phyloP scores from a whole-genome alignment of 2,888 invertebrate genomes.

The Harpagoxenus sublaevis region DNA sequence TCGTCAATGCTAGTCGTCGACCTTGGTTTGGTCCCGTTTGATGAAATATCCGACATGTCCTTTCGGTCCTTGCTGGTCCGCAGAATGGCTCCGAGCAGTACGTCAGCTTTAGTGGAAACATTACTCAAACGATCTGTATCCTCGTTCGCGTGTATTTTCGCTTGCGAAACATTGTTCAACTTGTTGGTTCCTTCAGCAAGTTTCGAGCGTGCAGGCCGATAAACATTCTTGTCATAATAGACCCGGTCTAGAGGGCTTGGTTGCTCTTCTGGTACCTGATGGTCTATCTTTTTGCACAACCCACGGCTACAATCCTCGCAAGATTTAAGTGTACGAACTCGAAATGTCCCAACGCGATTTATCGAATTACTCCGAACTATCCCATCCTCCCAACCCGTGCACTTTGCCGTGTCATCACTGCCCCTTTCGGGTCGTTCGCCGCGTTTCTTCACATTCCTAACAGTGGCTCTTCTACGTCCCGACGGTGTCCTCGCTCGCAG shows the following conservation, averaged over 20 bases:
- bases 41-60: constrained; percentile 72
- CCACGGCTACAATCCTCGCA: constrained; percentile 69
- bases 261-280: constrained; percentile 55
- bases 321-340: constrained; percentile 44
- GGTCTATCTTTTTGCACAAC: constrained; percentile 67
- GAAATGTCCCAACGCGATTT: constrained; percentile 5
- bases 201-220: constrained; percentile 61
- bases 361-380: not conserved
- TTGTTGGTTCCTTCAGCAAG: constrained; percentile 27
- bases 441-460: constrained; percentile 73
- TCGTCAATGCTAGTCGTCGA: constrained; percentile 48
- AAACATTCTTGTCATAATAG: constrained; percentile 68
- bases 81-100: constrained; percentile 88
- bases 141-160: constrained; percentile 48
- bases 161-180: constrained; percentile 34
- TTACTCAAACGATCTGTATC: constrained; percentile 65
- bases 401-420: constrained; percentile 59
- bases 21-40: constrained; percentile 76
- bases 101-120: constrained; percentile 87
- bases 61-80: constrained; percentile 86
- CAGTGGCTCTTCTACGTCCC: constrained; percentile 74
- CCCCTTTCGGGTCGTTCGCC: constrained; percentile 70
- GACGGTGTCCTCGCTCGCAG: constrained; percentile 82
- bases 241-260: constrained; percentile 52
- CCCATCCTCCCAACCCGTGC: constrained; percentile 45